Base-by-base conservation (phyloP, 2,888 invertebrate genomes). In the Orchesella flavescens region DNA sequence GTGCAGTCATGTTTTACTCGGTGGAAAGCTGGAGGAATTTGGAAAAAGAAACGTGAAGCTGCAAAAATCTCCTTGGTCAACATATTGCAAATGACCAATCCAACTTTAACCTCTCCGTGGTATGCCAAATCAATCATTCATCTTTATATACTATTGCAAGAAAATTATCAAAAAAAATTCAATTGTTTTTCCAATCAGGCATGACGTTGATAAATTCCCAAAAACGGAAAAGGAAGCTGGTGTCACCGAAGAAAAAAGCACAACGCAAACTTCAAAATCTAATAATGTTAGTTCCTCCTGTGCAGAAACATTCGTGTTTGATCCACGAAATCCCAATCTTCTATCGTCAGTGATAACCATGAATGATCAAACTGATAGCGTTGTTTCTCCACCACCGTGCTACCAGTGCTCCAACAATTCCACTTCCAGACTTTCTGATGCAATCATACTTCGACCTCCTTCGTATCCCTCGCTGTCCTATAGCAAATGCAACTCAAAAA, bases 31-130 rank as follows among this genome's bases (percentile, higher is more conserved):
- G 21, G 74, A 4, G 34, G 21, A 9, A 24, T 49, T 7, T 43
- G 55, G 7, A 46, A 17, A 17, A 74, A 49, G 74, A 74, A 74
- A 53, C 1, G 53, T n/a, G 63, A 74, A 12, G 74, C 74, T 46
- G 74, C 74, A 4, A 74, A 74, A 17, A 63, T 74, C 44, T 74
- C 74, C 21, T 17, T 74, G 9, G 63, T 74, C 12, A 74, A 74
- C 44, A 74, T 74, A 49, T 49, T 74, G 61, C 74, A 74, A 49
- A 74, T 74, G 63, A 74, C 63, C 10, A 74, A 74, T 53, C 59
- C 74, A 23, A 23, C 23, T 10, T 23, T 63, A n/a, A 46, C 74
- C 46, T 57, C 61, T n/a, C n/a, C 74, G 49, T 74, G 61, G 61
- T 74, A 63, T n/a, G 53, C 15, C 3, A 9, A 23, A n/a, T 21